These are phyloP conservation scores for Lasius fuliginosus DNA, from an alignment of 2,888 invertebrate species.

Conservation along the genomic window DNA sequence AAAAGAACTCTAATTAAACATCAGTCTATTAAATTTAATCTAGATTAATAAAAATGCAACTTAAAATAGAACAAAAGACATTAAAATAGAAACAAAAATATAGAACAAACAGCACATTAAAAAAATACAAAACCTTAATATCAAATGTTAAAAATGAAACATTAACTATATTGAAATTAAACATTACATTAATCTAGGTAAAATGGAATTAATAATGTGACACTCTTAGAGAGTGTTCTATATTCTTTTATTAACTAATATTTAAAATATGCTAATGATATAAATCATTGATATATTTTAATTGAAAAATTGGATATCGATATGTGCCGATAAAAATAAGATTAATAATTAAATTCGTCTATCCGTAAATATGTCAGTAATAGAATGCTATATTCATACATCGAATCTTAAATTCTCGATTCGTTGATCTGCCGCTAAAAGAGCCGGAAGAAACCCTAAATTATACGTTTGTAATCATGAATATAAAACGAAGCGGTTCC, in stretches of 20 bases:
- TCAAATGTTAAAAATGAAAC: not conserved
- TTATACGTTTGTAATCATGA: conserved; percentile 57
- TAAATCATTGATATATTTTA: not conserved
- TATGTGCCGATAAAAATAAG: not conserved
- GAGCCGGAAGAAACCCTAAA: conserved; percentile 52
- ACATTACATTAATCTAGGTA: not conserved
- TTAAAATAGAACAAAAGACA: not conserved
- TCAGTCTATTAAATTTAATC: not conserved
- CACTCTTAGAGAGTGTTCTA: not conserved
- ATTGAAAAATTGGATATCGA: not conserved
- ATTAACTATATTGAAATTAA: not conserved
- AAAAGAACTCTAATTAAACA: not conserved
- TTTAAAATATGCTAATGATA: not conserved
- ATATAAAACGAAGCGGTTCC: conserved; percentile 54
- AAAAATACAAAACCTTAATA: not conserved
- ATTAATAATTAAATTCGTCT: not conserved
- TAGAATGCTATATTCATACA: not conserved
- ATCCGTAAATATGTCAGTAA: not conserved
- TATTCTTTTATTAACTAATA: too few species aligned
- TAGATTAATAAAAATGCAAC: not conserved
- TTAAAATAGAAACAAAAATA: not conserved
- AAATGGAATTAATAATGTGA: not conserved
- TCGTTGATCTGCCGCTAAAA: not conserved
- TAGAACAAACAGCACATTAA: not conserved
- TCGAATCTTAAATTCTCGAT: conserved; percentile 1